Base-by-base conservation (phyloP, 92 coral and sea anemone species). In the Desmophyllum pertusum region DNA sequence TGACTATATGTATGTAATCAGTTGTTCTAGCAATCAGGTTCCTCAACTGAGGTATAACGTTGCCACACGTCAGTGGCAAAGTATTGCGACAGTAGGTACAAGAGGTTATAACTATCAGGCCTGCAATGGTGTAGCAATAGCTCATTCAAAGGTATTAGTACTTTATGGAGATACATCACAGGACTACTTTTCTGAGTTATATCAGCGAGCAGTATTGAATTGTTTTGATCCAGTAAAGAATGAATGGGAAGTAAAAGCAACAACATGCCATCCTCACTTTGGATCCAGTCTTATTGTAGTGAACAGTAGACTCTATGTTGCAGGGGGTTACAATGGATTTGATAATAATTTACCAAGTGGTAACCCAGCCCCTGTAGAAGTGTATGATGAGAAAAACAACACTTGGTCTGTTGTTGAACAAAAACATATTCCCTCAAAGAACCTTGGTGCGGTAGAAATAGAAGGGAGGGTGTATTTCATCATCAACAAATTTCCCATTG, bases 251-350 rank as follows among this genome's bases (percentile, higher is more conserved):
- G 7, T 21, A 29, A 23, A 25, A 19, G 71, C 84, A 2, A 48
- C 69, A 35, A 85, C 84, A 17, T 76, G 65, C 70, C 23, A n/a
- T 2, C 66, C 88, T 10, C 84, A 85, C 23, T 25, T 67, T 50
- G 52, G 52, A 65, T 71, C 88, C 18, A 81, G 50, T 15, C 77
- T 57, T 38, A 50, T 85, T 51, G 71, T 76, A 38, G 77, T 43
- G 36, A 85, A 40, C 2, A 51, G 40, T 69, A 36, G 50, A 27
- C 74, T 77, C 14, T 63, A 33, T 37, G 77, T 85, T 5, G 88
- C 88, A 1, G 88, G 88, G 63, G 88, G 87, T 15, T 1, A 4
- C 10, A 48, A 43, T 19, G 17, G n/a, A n/a, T n/a, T n/a, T n/a
- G n/a, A n/a, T n/a, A n/a, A n/a, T n/a, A n/a, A n/a, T n/a, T n/a